These are phyloP conservation scores for Taeniopygia guttata DNA, from an alignment of 2,797 vertebrate species.

Conservation along the genomic window DNA sequence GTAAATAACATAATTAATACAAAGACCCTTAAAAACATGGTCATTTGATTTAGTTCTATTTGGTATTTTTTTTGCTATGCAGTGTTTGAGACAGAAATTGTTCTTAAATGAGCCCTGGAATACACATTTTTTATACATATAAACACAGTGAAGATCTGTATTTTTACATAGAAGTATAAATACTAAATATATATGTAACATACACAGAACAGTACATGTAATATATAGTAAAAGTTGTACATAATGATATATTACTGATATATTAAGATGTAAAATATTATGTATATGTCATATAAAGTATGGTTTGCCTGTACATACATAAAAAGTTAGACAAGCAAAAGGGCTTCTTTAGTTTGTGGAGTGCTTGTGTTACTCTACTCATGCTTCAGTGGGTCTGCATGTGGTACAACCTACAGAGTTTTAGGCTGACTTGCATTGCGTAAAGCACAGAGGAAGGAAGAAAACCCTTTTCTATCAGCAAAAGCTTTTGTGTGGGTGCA, in stretches of 20 bases:
- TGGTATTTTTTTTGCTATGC: background rate
- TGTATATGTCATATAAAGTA: background rate
- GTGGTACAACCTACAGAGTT: background rate
- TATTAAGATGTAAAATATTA: background rate
- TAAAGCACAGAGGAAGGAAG: background rate
- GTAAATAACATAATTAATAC: background rate
- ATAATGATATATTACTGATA: background rate
- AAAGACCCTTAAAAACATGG: background rate
- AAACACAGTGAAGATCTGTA: rapidly evolving
- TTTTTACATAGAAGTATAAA: background rate
- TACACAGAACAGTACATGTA: background rate
- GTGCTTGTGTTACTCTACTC: background rate
- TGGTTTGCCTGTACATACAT: rapidly evolving
- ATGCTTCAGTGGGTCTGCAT: background rate
- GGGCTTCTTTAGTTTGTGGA: background rate
- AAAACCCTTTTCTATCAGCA: background rate
- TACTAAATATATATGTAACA: background rate
- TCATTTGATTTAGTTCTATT: background rate
- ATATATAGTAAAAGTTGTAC: too few relatives aligned
- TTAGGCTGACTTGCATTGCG: background rate
- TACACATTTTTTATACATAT: background rate
- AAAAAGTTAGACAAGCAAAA: background rate
- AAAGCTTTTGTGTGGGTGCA: background rate
- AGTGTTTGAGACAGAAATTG: background rate
- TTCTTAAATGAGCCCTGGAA: background rate